Evolutionary conservation across 2,888 invertebrate species (phyloP), one percentile per base, ranked within the genome.

Genomic region (Lampropteryx suffumata): DNA sequence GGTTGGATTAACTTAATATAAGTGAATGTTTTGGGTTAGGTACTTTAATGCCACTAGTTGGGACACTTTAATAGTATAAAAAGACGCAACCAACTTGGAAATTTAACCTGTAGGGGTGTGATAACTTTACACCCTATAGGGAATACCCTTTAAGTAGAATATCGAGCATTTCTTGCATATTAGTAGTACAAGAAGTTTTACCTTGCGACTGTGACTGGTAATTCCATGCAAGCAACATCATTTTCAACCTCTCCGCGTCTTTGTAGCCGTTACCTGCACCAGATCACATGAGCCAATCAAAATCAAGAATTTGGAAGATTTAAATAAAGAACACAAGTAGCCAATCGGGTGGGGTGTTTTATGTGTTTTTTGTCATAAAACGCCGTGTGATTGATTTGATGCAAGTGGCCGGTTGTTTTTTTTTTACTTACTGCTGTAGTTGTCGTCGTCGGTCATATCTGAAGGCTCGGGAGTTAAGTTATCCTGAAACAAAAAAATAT

Each of bases 151-250:
- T n/a, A n/a, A n/a, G n/a, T n/a, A n/a, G n/a, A n/a, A n/a, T n/a
- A n/a, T n/a, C n/a, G n/a, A n/a, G n/a, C n/a, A n/a, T n/a, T n/a
- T n/a, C n/a, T n/a, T n/a, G n/a, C n/a, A n/a, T n/a, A n/a, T n/a
- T n/a, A n/a, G n/a, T n/a, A n/a, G n/a, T n/a, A n/a, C n/a, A n/a
- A n/a, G 12, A 26, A 14, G 29, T 29, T 69, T 74, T 59, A 61
- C 92, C 92, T 93, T 92, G 94, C 81, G 46, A 13, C 11, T 95
- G 95, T 91, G 94, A 94, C 91, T 95, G 95, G 91, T 95, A 95
- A 93, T 95, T 95, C 95, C 95, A 96, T 79, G 95, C 95, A 81
- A 95, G 93, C 88, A 96, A 93, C 95, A 96, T 95, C 91, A 95
- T 92, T 92, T 95, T 95, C 91, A 96, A 92, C 92, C 95, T 95